Evolutionary conservation across 2,113 vertebrate species (phyloP).

Genomic region (Nesospiza acunhae): DNA sequence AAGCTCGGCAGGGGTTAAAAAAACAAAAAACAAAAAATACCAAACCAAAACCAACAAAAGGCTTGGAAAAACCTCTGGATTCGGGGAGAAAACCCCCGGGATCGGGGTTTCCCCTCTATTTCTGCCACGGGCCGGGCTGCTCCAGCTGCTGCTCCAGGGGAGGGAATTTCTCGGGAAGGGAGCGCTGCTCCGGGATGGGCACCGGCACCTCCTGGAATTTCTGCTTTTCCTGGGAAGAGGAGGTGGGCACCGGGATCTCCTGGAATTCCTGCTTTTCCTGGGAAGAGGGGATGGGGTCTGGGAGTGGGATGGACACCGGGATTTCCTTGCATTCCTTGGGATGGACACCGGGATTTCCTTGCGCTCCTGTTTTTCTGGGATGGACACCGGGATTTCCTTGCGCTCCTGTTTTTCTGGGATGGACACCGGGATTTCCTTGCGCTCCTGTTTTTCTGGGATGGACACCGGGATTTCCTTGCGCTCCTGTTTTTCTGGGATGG

Average conservation of each 20-base stretch:
- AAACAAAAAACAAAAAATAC: too few relatives aligned
- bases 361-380: background rate
- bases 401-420: background rate
- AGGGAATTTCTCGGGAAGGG: background rate
- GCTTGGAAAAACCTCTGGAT: background rate
- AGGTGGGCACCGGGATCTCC: background rate
- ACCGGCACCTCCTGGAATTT: background rate
- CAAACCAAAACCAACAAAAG: background rate
- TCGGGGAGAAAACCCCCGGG: background rate
- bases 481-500: background rate
- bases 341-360: background rate
- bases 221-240: too few relatives aligned
- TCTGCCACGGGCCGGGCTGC: constrained; percentile 35
- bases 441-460: background rate
- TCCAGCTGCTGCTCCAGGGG: constrained; percentile 32
- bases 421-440: background rate
- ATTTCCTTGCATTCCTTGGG: background rate
- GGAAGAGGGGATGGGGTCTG: background rate
- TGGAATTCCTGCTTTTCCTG: too few relatives aligned
- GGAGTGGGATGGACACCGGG: background rate
- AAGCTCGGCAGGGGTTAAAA: background rate
- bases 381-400: background rate
- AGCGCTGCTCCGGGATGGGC: background rate
- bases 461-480: too few relatives aligned
- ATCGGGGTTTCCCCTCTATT: background rate